Base-by-base conservation (phyloP, 2,888 invertebrate genomes). In the Sphecodes monilicornis region DNA sequence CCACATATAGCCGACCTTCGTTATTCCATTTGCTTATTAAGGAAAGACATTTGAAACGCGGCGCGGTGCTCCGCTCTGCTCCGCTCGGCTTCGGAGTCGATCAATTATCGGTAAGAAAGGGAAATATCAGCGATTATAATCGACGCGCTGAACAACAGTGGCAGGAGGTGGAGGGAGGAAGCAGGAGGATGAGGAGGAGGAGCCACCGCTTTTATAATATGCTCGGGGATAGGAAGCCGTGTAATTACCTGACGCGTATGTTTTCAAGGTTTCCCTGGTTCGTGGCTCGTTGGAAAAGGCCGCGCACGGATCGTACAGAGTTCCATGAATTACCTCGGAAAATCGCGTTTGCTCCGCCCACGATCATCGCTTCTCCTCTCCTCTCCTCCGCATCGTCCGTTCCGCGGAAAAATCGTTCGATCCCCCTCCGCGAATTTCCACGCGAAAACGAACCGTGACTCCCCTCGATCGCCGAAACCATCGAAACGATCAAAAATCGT, bases 201-300 rank as follows among this genome's bases (percentile, higher is more conserved):
- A 74, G 26, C 54, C 41, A 22, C 6, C 22, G 29, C 43, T 26
- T 71, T 76, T 73, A 60, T 64, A 79, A 73, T 79, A 57, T 57
- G 64, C 60, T 74, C 54, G 74, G 39, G 70, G 43, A 68, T 36
- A 29, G 43, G 86, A 86, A 86, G 86, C 85, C 86, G 81, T 81
- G 76, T 46, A 85, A 81, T 86, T 85, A 78, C 85, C 85, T 86
- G 86, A 85, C 86, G 76, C 85, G 43, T 74, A 81, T 85, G 81
- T 81, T 86, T 78, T 78, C 85, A 78, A 86, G 86, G 86, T 86
- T 86, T 81, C 85, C 70, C 73, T 16, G 18, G 50, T 57, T n/a
- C 32, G 60, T 29, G 60, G 60, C 29, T 60, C 29, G 60, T 41
- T 66, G 36, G 70, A 26, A 72, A 72, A 66, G 72, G 46, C 66